Evolutionary conservation across 2,797 vertebrate genomes (phyloP), one percentile per base, ranked within the genome.

Genomic region (Chloroceryle inda): DNA sequence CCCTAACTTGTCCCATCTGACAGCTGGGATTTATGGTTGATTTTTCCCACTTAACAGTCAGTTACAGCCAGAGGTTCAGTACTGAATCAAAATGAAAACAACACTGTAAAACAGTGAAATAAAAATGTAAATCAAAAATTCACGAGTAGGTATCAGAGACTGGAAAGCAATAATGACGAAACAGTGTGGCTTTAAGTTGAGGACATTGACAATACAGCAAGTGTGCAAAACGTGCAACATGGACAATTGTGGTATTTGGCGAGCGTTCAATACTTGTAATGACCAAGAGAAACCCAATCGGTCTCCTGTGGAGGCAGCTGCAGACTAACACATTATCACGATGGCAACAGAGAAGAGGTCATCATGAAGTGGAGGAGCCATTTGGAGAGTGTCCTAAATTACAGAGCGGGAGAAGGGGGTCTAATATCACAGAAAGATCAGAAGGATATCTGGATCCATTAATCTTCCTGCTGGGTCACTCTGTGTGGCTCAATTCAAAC

Each of bases 381-480:
- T 85, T 55, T 71, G 88, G 78, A 91, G 72, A 86, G 31, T 56
- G 55, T 12, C 78, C 84, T 61, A 78, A 96, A 94, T 90, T 71
- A 84, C 52, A 44, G 59, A 89, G 61, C 66, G 67, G 67, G 84
- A 11, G 82, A 42, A 76, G 33, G 66, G 42, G 56, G 63, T 68
- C 78, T 93, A 91, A 89, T 84, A 94, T 45, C 88, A 80, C 35
- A 2, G 66, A 78, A 67, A 81, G 84, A 97, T 76, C 94, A 83
- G 85, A 73, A 80, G 74, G 91, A 82, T 82, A 50, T 37, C 90
- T 42, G 64, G 80, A 82, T 94, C 88, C 89, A 95, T 97, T 96
- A 92, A 77, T 68, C 95, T 77, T 92, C 97, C 96, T 78, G 94
- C 94, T 97, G 96, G 74, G 89, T 62, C 82, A 49, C 74, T 68